These are phyloP conservation scores for Pardosa pseudoannulata DNA, from an alignment of 2,888 invertebrate genomes.

Conservation along the genomic window DNA sequence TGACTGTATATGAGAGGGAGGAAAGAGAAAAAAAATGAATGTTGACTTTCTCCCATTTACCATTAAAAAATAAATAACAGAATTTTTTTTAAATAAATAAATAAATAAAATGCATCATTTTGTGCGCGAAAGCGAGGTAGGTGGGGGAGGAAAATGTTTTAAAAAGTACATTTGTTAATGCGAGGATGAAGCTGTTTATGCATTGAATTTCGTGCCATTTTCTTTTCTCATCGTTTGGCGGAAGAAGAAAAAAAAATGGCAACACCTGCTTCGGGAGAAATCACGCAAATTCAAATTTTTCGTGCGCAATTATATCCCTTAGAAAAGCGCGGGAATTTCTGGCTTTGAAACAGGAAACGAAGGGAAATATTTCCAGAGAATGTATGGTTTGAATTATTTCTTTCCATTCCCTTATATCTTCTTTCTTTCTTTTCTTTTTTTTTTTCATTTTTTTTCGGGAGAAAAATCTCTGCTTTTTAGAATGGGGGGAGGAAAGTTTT, in stretches of 20 bases:
- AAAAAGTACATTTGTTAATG: conserved; percentile 15
- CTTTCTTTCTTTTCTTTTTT: not conserved
- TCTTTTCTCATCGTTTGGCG: conserved; percentile 1
- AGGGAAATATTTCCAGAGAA: not conserved
- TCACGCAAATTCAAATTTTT: conserved; percentile 19
- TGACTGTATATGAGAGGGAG: not conserved
- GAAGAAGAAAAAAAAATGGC: not conserved
- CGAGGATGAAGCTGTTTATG: conserved; percentile 4
- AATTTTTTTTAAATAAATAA: not conserved
- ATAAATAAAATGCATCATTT: not conserved
- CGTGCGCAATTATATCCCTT: not conserved
- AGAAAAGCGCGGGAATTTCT: not conserved
- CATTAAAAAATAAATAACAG: not conserved
- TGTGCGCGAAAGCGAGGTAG: not conserved
- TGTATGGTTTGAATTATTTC: not conserved
- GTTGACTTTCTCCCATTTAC: not conserved
- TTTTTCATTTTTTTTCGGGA: not conserved
- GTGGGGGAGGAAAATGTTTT: not conserved
- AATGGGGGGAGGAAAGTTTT: not conserved
- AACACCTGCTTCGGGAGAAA: conserved; percentile 4
- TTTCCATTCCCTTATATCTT: not conserved
- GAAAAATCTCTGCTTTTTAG: not conserved
- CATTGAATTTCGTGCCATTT: conserved; percentile 17
- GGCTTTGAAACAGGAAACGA: not conserved
- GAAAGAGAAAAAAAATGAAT: not conserved